phyloP scores from a whole-genome alignment of 2,888 invertebrate species.

The Acanthosoma haemorrhoidale region DNA sequence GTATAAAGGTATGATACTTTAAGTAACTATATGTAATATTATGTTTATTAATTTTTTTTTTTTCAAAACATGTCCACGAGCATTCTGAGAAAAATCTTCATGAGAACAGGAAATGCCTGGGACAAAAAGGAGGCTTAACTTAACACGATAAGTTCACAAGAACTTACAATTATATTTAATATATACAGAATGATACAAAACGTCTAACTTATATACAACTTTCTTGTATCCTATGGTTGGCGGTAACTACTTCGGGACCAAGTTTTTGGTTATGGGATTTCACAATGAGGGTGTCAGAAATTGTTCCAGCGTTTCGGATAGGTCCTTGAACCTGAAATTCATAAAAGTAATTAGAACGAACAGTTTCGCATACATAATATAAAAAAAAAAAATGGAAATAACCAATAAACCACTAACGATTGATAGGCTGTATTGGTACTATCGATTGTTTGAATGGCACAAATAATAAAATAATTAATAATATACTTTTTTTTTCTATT shows the following conservation, averaged over 20 bases:
- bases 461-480: too few species aligned
- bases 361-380: too few species aligned
- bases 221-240: constrained; percentile 81
- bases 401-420: too few species aligned
- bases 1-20: constrained; percentile 19
- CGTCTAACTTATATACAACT: constrained; percentile 69
- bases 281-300: constrained; percentile 37
- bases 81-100: constrained; percentile 3
- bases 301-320: constrained; percentile 26
- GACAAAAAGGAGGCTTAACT: constrained; percentile 24
- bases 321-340: constrained; percentile 32
- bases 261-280: constrained; percentile 41
- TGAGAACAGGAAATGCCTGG: constrained; percentile 8
- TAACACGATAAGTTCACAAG: constrained; percentile 29
- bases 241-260: constrained; percentile 74
- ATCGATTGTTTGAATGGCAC: too few species aligned
- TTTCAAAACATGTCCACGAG: background rate
- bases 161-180: constrained; percentile 36
- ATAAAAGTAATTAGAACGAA: background rate
- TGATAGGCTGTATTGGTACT: background rate
- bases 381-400: too few species aligned
- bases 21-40: constrained; percentile 1
- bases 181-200: constrained; percentile 38
- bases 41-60: background rate
- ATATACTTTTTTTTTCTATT: too few species aligned